These are phyloP conservation scores for Drosophila orena DNA, from an alignment of 1,140 invertebrate genomes.

Conservation along the genomic window DNA sequence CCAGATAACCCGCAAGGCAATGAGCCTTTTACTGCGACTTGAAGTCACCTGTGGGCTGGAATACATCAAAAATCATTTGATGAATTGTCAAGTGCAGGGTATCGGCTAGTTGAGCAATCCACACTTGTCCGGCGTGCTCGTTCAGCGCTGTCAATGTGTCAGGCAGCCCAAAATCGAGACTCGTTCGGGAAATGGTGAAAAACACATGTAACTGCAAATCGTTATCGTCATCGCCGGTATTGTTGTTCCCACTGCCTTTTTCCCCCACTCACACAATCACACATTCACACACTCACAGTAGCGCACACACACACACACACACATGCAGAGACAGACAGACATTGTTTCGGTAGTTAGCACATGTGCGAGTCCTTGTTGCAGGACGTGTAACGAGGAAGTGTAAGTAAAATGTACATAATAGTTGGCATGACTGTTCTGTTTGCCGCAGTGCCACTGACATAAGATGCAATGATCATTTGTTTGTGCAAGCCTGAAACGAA, in stretches of 20 bases:
- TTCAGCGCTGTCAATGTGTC: conserved; percentile 73
- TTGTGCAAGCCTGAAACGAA: conserved; percentile 26
- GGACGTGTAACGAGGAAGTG: conserved; percentile 41
- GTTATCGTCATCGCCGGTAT: conserved; percentile 33
- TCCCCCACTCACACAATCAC: conserved; percentile 2
- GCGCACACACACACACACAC: background rate
- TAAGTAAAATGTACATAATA: conserved; percentile 49
- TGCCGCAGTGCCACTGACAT: conserved; percentile 24
- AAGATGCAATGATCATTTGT: conserved; percentile 42
- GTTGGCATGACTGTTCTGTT: conserved; percentile 28
- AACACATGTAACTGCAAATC: conserved; percentile 73
- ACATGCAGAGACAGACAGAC: conserved; percentile 7
- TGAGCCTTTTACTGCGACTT: too few relatives aligned
- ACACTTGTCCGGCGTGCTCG: background rate
- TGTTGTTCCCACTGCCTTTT: conserved; percentile 18
- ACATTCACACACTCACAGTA: background rate
- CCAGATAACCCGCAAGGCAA: too few relatives aligned
- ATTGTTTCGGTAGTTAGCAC: conserved; percentile 51
- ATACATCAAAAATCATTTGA: too few relatives aligned
- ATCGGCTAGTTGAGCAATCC: background rate
- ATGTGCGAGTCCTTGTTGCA: conserved; percentile 20
- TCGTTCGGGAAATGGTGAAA: conserved; percentile 58
- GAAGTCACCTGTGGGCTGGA: too few relatives aligned
- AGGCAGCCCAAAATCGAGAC: conserved; percentile 60
- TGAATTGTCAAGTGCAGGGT: background rate